Percentiles rank a stretch among this genome's conserved stretches.
Evolutionary conservation across 1,140 invertebrate species (phyloP).

Genomic region (Pararge aegeria): DNA sequence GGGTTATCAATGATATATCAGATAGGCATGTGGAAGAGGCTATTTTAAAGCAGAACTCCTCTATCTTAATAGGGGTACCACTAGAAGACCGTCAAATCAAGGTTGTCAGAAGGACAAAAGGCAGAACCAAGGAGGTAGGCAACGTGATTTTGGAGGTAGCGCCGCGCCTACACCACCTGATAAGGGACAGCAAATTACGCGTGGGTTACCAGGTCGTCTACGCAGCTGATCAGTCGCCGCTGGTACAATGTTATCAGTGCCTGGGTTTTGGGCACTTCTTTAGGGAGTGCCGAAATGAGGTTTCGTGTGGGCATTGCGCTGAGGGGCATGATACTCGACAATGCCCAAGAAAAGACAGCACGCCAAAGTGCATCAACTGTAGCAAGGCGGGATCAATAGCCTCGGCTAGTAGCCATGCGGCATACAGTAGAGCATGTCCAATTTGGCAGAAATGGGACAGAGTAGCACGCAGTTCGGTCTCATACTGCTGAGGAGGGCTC

Average conservation of each 20-base stretch:
- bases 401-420: not conserved
- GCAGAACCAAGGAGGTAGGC: not conserved
- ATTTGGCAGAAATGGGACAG: slow-evolving; percentile 8
- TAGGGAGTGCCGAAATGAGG: not conserved
- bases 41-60: not conserved
- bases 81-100: not conserved
- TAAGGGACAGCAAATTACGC: not conserved
- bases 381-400: not conserved
- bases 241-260: slow-evolving; percentile 16
- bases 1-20: not conserved
- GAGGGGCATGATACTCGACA: not conserved
- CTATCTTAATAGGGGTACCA: not conserved
- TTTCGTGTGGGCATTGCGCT: slow-evolving; percentile 2
- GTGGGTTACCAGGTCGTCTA: not conserved
- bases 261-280: slow-evolving; percentile 12
- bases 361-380: not conserved
- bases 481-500: slow-evolving; percentile 5
- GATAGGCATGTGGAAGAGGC: not conserved
- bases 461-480: not conserved
- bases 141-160: not conserved
- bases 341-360: not conserved
- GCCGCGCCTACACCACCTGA: not conserved
- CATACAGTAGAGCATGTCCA: not conserved
- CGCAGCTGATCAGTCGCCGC: slow-evolving; percentile 19
- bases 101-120: not conserved